Conservation (phyloP, 2,888 invertebrate species). For the Parasteatoda lunata region DNA sequence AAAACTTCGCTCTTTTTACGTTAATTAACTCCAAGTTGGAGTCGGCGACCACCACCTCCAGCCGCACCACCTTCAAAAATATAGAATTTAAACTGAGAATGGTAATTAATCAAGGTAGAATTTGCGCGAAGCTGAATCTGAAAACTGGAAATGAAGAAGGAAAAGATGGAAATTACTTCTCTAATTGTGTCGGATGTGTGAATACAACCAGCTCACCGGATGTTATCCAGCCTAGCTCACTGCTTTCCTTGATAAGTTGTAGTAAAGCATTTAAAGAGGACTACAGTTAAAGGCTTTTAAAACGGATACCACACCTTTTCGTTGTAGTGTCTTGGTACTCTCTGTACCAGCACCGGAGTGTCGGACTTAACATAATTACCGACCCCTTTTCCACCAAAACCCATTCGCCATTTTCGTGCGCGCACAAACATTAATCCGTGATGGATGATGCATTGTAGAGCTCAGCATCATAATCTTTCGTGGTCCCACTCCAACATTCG, state of each 20-base stretch:
- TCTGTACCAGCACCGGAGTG: conserved; percentile 22
- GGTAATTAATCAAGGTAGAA: conserved; percentile 64
- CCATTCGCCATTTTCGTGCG: background rate
- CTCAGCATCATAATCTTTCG: conserved; percentile 62
- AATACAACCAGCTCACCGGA: conserved; percentile 42
- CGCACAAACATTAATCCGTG: conserved; percentile 66
- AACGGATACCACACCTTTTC: conserved; percentile 62
- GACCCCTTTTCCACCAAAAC: conserved; percentile 33
- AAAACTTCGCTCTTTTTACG: conserved; percentile 57
- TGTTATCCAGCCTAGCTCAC: conserved; percentile 38
- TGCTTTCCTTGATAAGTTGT: conserved; percentile 59
- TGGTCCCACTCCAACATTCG: conserved; percentile 38
- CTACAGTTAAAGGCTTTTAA: conserved; percentile 62
- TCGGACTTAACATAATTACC: conserved; percentile 64
- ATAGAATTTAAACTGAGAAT: conserved; percentile 33
- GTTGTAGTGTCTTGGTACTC: conserved; percentile 39
- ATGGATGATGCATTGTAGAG: conserved; percentile 66
- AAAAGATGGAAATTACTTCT: conserved; percentile 54
- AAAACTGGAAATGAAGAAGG: conserved; percentile 31
- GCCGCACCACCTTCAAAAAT: conserved; percentile 20
- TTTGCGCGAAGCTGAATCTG: conserved; percentile 42
- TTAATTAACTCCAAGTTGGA: conserved; percentile 48
- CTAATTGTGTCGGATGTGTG: conserved; percentile 67
- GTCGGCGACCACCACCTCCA: conserved; percentile 2
- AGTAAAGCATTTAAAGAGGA: conserved; percentile 62